Conservation (phyloP, 2,888 invertebrate species). For the Watsonalla binaria region DNA sequence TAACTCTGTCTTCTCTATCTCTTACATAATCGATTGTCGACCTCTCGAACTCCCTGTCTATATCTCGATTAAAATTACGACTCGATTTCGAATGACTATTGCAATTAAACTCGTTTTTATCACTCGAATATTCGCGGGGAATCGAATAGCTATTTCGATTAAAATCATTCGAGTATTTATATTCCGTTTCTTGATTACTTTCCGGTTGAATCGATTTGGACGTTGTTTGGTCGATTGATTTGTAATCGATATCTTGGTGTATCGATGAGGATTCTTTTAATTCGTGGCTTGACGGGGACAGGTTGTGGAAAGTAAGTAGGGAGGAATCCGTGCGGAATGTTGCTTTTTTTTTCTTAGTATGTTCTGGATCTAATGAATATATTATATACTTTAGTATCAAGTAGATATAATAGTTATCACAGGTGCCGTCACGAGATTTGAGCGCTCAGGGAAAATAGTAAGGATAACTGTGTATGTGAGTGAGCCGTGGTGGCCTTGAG, state of each 20-base stretch:
- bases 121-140: slow-evolving; percentile 7
- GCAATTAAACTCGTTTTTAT: not conserved
- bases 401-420: too few relatives aligned
- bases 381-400: not conserved
- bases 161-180: not conserved
- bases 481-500: too few relatives aligned
- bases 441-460: too few relatives aligned
- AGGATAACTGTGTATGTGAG: too few relatives aligned
- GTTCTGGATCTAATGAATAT: slow-evolving; percentile 25
- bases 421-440: too few relatives aligned
- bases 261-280: slow-evolving; percentile 7
- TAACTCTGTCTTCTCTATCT: slow-evolving; percentile 20
- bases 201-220: slow-evolving; percentile 7
- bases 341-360: slow-evolving; percentile 39
- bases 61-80: slow-evolving; percentile 11
- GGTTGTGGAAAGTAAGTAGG: slow-evolving; percentile 40
- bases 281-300: slow-evolving; percentile 18
- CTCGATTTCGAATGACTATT: slow-evolving; percentile 5
- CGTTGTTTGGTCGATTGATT: slow-evolving; percentile 8
- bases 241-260: slow-evolving; percentile 8
- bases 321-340: slow-evolving; percentile 47
- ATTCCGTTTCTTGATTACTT: slow-evolving; percentile 15
- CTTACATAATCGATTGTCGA: slow-evolving; percentile 20
- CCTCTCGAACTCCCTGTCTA: slow-evolving; percentile 22
- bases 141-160: slow-evolving; percentile 2